A percentile compares a stretch with the other conserved stretches of the same genome.
phyloP scores from a whole-genome alignment of 2,113 vertebrate genomes.

The Monarcha castaneiventris region DNA sequence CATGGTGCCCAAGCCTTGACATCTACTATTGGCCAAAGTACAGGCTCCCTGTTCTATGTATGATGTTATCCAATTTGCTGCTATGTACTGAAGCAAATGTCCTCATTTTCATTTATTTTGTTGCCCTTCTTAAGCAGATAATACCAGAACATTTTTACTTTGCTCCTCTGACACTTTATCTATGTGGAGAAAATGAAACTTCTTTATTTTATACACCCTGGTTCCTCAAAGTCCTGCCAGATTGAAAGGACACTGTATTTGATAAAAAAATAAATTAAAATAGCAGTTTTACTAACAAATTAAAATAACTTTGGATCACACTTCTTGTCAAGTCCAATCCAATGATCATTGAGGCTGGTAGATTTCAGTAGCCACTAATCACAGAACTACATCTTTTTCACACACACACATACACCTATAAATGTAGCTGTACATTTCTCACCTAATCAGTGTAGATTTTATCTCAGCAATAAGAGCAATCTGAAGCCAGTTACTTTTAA shows the following conservation, averaged over 20 bases:
- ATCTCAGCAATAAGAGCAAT: slow-evolving; percentile 51
- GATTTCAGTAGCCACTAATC: neutral
- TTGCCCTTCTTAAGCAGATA: neutral
- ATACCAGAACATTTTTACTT: neutral
- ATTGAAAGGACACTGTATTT: neutral
- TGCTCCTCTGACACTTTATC: neutral
- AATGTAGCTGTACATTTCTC: neutral
- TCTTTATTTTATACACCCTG: neutral
- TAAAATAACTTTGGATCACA: neutral
- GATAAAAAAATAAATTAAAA: neutral
- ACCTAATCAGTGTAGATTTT: slow-evolving; percentile 61
- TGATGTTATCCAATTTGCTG: neutral
- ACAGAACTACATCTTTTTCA: neutral
- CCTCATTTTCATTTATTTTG: neutral
- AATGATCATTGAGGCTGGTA: neutral
- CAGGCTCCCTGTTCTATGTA: neutral
- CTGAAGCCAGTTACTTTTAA: slow-evolving; percentile 13
- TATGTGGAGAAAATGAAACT: neutral
- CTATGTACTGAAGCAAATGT: neutral
- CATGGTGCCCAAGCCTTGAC: neutral
- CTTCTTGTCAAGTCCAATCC: neutral
- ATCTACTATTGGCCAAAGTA: neutral
- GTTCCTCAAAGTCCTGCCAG: neutral
- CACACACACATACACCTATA: neutral
- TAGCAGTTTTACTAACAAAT: neutral